Evolutionary conservation across 2,797 vertebrate genomes (phyloP).

Genomic region (Protonibea diacanthus): DNA sequence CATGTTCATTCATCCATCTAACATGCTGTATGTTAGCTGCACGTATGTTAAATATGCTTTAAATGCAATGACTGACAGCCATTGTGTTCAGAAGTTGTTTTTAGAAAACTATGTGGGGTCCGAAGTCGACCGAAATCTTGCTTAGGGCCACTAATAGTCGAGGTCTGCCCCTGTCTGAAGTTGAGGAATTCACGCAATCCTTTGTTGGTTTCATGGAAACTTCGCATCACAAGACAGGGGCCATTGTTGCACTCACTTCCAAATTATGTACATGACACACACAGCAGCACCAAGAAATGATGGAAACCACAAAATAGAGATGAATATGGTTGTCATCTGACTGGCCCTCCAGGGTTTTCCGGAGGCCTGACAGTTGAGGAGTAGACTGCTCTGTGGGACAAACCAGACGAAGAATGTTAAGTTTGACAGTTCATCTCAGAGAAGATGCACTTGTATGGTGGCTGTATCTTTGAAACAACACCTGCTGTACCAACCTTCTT

Average conservation of each 20-base stretch:
- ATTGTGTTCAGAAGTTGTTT: background rate
- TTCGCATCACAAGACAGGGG: background rate
- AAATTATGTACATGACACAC: constrained; percentile 85
- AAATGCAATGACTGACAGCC: background rate
- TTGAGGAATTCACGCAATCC: background rate
- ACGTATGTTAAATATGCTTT: background rate
- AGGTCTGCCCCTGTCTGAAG: background rate
- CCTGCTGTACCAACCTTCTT: constrained; percentile 85
- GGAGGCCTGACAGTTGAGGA: constrained; percentile 90
- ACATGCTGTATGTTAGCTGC: background rate
- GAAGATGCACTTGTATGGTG: fast-evolving
- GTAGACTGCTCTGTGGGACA: constrained; percentile 84
- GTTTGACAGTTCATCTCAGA: background rate
- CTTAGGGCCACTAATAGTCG: too few species aligned
- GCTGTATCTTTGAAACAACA: too few species aligned
- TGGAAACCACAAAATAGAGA: constrained; percentile 88
- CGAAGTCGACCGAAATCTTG: too few species aligned
- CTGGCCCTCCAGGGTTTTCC: constrained; percentile 90
- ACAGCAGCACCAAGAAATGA: constrained; percentile 86
- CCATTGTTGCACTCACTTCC: constrained; percentile 85
- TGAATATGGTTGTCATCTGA: constrained; percentile 89
- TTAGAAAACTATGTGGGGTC: background rate
- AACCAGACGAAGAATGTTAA: background rate
- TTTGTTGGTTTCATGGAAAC: background rate
- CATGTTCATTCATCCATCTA: background rate